Evolutionary conservation across 2,888 invertebrate species (phyloP), one percentile per base, ranked within the genome.

Genomic region (Uloborus plumipes): DNA sequence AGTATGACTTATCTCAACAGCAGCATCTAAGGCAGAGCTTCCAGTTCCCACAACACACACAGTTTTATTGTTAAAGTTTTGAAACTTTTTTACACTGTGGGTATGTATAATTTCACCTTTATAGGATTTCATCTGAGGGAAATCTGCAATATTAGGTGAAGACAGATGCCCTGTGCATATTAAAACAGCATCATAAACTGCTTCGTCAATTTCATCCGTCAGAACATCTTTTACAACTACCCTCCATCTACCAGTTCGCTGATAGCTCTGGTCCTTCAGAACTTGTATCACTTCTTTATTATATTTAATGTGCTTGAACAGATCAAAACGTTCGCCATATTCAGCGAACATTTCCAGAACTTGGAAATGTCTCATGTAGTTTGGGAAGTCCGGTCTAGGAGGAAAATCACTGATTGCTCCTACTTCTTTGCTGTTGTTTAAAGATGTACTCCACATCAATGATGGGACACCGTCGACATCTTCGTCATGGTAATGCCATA

Each of bases 21-120:
- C 88, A 4, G 87, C 86, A 86, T 89, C 89, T 0, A 88, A 88
- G 2, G 88, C 90, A 2, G 90, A 90, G 85, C 90, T 91, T 3
- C 91, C 90, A 72, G 90, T 89, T 11, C 91, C 91, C 47, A 91
- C 86, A 2, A 91, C 88, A 18, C 90, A 87, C 3, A 90, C 89
- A 59, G 87, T 86, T 85, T 88, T 88, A 31, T 87, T 88, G 26
- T 78, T 79, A 80, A 84, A 87, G 50, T 76, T 85, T 13, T 76
- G 66, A 6, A 84, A 76, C 22, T 70, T 84, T 26, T 86, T 85
- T 53, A 85, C 80, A 14, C 86, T 86, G 59, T 87, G 87, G 11
- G 87, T 78, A 79, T 87, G 87, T 9, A 84, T 65, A 14, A 86
- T 80, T 50, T 66, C 51, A 2, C 87, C 87, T 49, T 83, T 74